Base-by-base conservation (phyloP, 1,140 invertebrate genomes). In the Zaprionus gabonicus region DNA sequence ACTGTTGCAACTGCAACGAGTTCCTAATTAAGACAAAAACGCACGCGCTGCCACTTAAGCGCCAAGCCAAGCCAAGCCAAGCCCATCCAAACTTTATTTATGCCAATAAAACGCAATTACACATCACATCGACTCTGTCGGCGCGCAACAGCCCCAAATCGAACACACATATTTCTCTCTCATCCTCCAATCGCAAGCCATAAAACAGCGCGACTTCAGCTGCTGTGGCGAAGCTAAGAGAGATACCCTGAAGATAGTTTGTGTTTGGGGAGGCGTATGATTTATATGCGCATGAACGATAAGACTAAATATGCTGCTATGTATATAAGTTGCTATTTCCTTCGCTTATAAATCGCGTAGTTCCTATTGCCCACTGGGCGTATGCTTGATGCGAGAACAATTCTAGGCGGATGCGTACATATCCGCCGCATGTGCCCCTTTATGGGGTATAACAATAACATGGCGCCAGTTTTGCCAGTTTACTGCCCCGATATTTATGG, bases 41-140 rank as follows among this genome's bases (percentile, higher is more conserved):
- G 58, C 74, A 77, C 74, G 74, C 57, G 36, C 51, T 63, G 63
- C 58, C 75, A 77, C 71, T 77, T 77, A 57, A 68, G 62, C 31
- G 57, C 20, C n/a, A 15, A 17, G n/a, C 15, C n/a, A 15, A 2
- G 2, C 15, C 4, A 15, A n/a, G 5, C 38, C 27, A 23, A 2
- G 58, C 55, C 31, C 58, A 36, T 53, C 20, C 34, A 46, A 25
- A 28, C 67, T 81, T 90, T 81, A 81, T 90, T 90, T 79, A 84
- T 90, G 78, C 81, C 71, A 78, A 88, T 88, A 78, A 90, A 84
- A 90, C 71, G 81, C 84, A 90, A 84, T 88, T 90, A 90, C 78
- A 85, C 74, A 87, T 78, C 72, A 80, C 73, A 49, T 66, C 56
- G 58, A 63, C 68, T 17, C 44, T 46, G 20, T n/a, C 57, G 51